phyloP scores from a whole-genome alignment of 2,113 vertebrate genomes.

The Pituophis catenifer region DNA sequence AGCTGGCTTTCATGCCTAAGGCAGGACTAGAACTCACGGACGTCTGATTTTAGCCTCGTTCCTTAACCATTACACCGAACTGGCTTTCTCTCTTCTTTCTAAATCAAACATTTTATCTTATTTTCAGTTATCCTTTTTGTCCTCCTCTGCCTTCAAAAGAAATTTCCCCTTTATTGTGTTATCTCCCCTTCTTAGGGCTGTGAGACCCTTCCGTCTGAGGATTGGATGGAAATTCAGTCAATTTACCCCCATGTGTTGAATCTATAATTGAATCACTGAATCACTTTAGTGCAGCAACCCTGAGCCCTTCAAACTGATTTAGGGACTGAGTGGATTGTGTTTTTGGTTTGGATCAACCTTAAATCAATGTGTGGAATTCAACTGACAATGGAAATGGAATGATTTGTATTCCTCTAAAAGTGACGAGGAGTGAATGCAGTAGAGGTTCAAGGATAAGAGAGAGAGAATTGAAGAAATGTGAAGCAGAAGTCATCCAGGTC shows the following conservation, averaged over 20 bases:
- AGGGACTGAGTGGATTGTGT: neutral
- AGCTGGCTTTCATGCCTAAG: neutral
- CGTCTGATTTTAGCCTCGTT: neutral
- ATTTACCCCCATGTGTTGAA: neutral
- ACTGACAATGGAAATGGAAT: neutral
- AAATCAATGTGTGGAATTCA: neutral
- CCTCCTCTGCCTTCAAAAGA: neutral
- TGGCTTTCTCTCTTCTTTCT: neutral
- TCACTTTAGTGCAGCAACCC: neutral
- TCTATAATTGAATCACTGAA: neutral
- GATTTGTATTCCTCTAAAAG: neutral
- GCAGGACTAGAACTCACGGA: neutral
- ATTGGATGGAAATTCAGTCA: neutral
- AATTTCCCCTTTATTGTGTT: neutral
- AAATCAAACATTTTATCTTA: neutral
- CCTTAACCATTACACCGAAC: neutral
- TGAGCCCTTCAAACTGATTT: neutral
- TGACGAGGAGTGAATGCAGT: neutral
- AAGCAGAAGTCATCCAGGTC: too few species aligned
- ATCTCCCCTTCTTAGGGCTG: neutral
- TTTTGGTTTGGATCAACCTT: neutral
- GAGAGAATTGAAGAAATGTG: neutral
- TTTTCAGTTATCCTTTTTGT: neutral
- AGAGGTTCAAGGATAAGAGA: neutral
- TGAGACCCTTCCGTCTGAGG: neutral